Conservation (phyloP, 2,797 vertebrate species). For the Pterois miles region DNA sequence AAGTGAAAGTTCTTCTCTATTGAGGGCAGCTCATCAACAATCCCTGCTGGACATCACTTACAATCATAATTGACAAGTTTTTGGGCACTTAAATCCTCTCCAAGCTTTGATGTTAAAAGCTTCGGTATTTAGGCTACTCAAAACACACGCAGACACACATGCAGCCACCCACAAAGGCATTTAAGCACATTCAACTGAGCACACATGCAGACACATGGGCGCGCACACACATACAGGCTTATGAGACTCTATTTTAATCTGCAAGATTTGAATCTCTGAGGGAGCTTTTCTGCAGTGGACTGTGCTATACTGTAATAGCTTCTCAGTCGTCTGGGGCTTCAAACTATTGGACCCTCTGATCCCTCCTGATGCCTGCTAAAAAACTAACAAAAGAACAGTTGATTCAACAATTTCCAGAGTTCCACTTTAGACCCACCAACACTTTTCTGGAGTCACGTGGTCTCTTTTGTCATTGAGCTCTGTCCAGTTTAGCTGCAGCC, state of each 20-base stretch:
- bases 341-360: conserved; percentile 65
- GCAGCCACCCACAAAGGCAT: conserved; percentile 56
- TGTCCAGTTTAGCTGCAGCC: conserved; percentile 18
- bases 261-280: conserved; percentile 67
- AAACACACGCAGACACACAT: conserved; percentile 44
- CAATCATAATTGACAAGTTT: conserved; percentile 64
- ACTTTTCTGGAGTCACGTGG: conserved; percentile 26
- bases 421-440: conserved; percentile 37
- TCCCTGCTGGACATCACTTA: conserved; percentile 71
- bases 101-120: conserved; percentile 69
- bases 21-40: conserved; percentile 51
- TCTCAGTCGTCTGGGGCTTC: conserved; percentile 60
- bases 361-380: conserved; percentile 65
- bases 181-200: conserved; percentile 23
- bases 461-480: conserved; percentile 53
- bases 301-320: conserved; percentile 64
- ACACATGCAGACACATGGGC: conserved; percentile 3
- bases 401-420: conserved; percentile 71
- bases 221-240: conserved; percentile 39
- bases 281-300: conserved; percentile 63
- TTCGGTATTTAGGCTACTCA: conserved; percentile 60
- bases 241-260: conserved; percentile 67
- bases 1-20: background rate
- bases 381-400: conserved; percentile 66
- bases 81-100: conserved; percentile 59